Base-by-base conservation (phyloP, 2,888 invertebrate species). In the Labia minor region DNA sequence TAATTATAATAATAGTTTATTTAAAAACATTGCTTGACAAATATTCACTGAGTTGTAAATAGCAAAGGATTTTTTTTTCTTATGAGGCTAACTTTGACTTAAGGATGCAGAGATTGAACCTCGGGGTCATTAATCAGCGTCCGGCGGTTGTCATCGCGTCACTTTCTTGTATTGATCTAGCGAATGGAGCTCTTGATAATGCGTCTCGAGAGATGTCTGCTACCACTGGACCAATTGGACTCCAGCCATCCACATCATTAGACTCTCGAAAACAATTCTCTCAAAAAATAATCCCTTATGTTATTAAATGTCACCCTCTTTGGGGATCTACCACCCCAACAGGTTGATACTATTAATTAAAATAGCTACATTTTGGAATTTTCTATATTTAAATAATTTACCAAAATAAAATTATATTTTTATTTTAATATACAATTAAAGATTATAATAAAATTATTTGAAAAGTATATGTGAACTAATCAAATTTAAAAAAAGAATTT, bases 141-240 rank as follows among this genome's bases (percentile, higher is more conserved):
- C 49, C 49, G 16, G 49, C 49, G 49, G 49, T n/a, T 49, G 49
- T 49, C 49, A 49, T 49, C 49, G 49, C 49, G 4, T 49, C 49
- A 49, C 49, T 49, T 49, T 49, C 49, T 49, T 49, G 49, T 49
- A 49, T 49, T 49, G 49, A 49, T 49, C 49, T 49, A 49, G 49
- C 16, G 49, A 49, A 49, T 49, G 49, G n/a, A n/a, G 14, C n/a
- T 16, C 16, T 16, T 49, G 49, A 49, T 49, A 49, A 49, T 49
- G 49, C 49, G 49, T 49, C 49, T 49, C 49, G 49, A 49, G 49
- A 49, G 49, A 49, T 49, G 49, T 49, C 49, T 49, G 49, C 49
- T 14, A 49, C 49, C 49, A 16, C 49, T n/a, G 49, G 49, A 49
- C 49, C 49, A 49, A 49, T 49, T 49, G 49, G n/a, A 49, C 49